Evolutionary conservation across 2,797 vertebrate species (phyloP), one percentile per base, ranked within the genome.

Genomic region (Coilia nasus): DNA sequence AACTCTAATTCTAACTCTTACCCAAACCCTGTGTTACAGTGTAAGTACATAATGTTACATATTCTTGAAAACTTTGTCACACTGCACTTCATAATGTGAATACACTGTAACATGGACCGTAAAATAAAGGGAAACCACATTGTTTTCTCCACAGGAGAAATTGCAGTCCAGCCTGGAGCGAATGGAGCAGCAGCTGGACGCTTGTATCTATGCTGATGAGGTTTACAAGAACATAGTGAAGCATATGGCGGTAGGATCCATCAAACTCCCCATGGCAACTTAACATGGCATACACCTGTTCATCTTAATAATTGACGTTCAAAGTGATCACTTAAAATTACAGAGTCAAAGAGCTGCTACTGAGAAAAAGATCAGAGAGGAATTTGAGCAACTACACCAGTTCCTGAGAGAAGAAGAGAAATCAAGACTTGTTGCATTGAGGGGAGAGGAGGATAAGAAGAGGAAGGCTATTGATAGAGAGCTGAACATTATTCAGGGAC

Each of bases 341-440:
- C 71, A 78, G 71, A 21, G 15, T 6, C 71, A 78, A 31, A 78
- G 31, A 44, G 15, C 31, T 10, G 35, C 71, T 41, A 44, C 71
- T 44, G 71, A 90, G 83, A 62, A 2, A n/a, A 46, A 83, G 84
- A 87, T 90, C 80, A 83, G 57, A 86, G 86, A 71, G 82, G 93
- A 93, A 88, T 95, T 95, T 90, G 88, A 94, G 83, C 94, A 93
- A 87, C 87, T 96, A 64, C 93, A 92, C 67, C 90, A 93, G 87
- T 93, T 95, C 90, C 91, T 95, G 88, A 91, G 88, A 90, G 92
- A 95, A 87, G 94, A 91, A 93, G 90, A 90, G 88, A 78, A 84
- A 92, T 88, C 89, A 93, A 90, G 91, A 90, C 54, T 91, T 90
- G 60, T 88, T 93, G 87, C 89, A 84, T 81, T 93, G 94, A 85